Conservation (phyloP, 2,888 invertebrate species). For the Chirona hameri region DNA sequence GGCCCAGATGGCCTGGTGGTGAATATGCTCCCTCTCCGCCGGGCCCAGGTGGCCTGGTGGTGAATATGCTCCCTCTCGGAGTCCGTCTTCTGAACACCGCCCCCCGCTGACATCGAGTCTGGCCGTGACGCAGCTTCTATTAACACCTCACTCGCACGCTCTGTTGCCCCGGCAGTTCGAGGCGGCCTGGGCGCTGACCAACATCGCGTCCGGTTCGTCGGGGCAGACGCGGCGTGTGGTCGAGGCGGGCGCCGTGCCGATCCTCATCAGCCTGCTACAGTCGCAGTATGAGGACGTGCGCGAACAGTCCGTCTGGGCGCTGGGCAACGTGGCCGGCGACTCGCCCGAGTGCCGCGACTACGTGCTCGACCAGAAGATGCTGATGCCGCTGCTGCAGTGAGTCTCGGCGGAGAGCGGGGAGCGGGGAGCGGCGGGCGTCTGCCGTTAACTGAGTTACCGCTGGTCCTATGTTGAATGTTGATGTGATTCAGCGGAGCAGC, state of each 20-base stretch:
- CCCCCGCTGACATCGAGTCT: too few relatives aligned
- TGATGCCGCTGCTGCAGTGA: conserved; percentile 83
- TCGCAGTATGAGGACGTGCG: conserved; percentile 66
- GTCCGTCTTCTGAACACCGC: too few relatives aligned
- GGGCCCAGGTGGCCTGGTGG: too few relatives aligned
- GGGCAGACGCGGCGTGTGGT: conserved; percentile 87
- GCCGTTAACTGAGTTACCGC: too few relatives aligned
- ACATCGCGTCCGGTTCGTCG: conserved; percentile 91
- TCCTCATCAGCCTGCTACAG: conserved; percentile 67
- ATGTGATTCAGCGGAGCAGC: too few relatives aligned
- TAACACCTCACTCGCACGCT: not conserved
- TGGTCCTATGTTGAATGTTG: too few relatives aligned
- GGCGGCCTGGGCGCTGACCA: conserved; percentile 95
- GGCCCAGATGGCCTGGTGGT: too few relatives aligned
- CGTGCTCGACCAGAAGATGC: conserved; percentile 68
- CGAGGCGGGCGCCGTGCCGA: conserved; percentile 77
- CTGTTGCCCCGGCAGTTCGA: conserved; percentile 74
- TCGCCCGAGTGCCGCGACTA: conserved; percentile 69
- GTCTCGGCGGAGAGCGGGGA: too few relatives aligned
- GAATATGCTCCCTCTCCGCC: too few relatives aligned
- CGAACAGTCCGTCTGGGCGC: conserved; percentile 92
- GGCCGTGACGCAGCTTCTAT: too few relatives aligned
- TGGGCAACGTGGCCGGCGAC: conserved; percentile 85
- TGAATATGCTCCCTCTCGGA: too few relatives aligned
- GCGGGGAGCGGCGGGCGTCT: too few relatives aligned